Evolutionary conservation across 35 echinoderm and acorn worm genomes (phyloP).

Genomic region (Amphiura filiformis): DNA sequence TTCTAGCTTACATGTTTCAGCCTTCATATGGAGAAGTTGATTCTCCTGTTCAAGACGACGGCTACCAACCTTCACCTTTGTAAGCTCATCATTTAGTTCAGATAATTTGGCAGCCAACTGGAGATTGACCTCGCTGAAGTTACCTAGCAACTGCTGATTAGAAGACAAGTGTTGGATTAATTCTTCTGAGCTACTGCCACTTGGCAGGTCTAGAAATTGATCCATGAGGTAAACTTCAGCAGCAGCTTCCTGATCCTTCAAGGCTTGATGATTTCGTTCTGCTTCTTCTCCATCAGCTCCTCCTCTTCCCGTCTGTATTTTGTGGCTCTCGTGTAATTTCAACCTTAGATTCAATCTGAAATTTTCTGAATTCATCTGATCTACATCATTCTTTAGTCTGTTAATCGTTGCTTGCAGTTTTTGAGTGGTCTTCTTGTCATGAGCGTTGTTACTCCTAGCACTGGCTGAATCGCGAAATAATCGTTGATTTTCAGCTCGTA

Average conservation of each 20-base stretch:
- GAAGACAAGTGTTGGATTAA: background rate
- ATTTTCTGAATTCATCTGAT: constrained; percentile 25
- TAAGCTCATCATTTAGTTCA: constrained; percentile 13
- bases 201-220: background rate
- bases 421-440: constrained; percentile 7
- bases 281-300: background rate
- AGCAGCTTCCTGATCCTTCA: background rate
- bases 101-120: background rate
- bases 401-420: constrained; percentile 15
- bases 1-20: constrained; percentile 21
- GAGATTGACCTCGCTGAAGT: background rate
- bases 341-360: constrained; percentile 12
- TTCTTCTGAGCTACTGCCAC: background rate
- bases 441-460: constrained; percentile 20
- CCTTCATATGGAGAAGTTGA: constrained; percentile 7
- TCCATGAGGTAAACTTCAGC: background rate
- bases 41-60: constrained; percentile 19
- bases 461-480: constrained; percentile 54
- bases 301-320: background rate
- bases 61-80: background rate
- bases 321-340: background rate
- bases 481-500: constrained; percentile 46
- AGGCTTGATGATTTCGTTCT: background rate
- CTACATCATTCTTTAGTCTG: constrained; percentile 22
- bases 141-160: background rate